Evolutionary conservation across 2,113 vertebrate genomes (phyloP).

Genomic region (Chitala chitala): DNA sequence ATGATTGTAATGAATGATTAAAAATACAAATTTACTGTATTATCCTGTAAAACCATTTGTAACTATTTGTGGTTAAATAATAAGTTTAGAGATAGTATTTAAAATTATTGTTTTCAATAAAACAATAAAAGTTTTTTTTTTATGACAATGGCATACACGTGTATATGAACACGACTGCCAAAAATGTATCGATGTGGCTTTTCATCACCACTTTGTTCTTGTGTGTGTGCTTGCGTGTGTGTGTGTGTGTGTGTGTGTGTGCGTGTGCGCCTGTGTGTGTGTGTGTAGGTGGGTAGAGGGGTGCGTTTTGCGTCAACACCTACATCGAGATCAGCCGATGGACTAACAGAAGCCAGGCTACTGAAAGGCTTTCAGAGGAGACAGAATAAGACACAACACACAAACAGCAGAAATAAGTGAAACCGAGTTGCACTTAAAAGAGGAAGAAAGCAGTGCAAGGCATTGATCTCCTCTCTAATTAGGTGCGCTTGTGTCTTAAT

Average conservation of each 20-base stretch:
- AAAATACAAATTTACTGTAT: too few species aligned
- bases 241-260: too few species aligned
- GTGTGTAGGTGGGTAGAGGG: background rate
- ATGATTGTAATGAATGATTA: too few species aligned
- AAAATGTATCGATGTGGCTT: too few species aligned
- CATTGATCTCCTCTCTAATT: slow-evolving; percentile 27
- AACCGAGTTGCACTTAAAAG: slow-evolving; percentile 17
- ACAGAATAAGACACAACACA: background rate
- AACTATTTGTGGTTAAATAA: too few species aligned
- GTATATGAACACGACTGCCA: too few species aligned
- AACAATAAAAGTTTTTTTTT: background rate
- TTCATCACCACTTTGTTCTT: background rate
- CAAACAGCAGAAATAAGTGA: slow-evolving; percentile 23
- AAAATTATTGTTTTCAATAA: background rate
- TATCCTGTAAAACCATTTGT: too few species aligned
- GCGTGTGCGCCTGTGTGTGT: too few species aligned
- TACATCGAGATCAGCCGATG: background rate
- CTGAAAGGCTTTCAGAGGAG: background rate
- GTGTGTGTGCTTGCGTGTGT: too few species aligned
- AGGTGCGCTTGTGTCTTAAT: slow-evolving; percentile 19
- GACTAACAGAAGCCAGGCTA: background rate
- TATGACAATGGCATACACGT: too few species aligned
- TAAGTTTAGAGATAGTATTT: background rate
- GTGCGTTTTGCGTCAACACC: background rate
- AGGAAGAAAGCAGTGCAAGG: background rate